Conservation (phyloP, 2,888 invertebrate genomes). For the Trissolcus brochymenae region DNA sequence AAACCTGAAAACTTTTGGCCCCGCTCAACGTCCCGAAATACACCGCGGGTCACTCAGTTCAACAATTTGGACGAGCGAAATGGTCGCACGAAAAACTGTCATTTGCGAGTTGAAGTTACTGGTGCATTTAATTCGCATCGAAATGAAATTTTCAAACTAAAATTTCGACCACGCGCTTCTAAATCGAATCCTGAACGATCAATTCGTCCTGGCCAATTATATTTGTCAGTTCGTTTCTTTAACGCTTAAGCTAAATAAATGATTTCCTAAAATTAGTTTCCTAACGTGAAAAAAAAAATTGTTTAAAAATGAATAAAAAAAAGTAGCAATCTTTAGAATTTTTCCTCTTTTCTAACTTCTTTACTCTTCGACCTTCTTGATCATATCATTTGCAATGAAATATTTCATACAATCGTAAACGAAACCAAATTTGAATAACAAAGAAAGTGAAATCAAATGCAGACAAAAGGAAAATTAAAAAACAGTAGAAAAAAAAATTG, state of each 20-base stretch:
- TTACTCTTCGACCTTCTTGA: slow-evolving; percentile 21
- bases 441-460: slow-evolving; percentile 11
- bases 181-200: not conserved
- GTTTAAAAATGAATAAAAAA: no score
- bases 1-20: slow-evolving; percentile 50
- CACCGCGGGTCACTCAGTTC: slow-evolving; percentile 25
- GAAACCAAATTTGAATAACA: not conserved
- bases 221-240: no score
- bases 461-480: not conserved
- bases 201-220: slow-evolving; percentile 6
- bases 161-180: slow-evolving; percentile 8
- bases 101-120: slow-evolving; percentile 27
- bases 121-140: slow-evolving; percentile 24
- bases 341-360: slow-evolving; percentile 22
- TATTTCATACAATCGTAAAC: slow-evolving; percentile 16
- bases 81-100: slow-evolving; percentile 5
- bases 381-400: slow-evolving; percentile 32
- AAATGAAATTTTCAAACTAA: slow-evolving; percentile 19
- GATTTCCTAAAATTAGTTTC: no score
- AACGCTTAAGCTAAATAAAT: no score
- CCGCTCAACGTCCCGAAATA: slow-evolving; percentile 8
- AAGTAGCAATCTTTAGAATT: no score
- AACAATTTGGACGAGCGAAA: slow-evolving; percentile 32
- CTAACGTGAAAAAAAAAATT: no score
- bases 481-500: no score